Conservation (phyloP, 2,797 vertebrate genomes). For the Rhinogobio ventralis region DNA sequence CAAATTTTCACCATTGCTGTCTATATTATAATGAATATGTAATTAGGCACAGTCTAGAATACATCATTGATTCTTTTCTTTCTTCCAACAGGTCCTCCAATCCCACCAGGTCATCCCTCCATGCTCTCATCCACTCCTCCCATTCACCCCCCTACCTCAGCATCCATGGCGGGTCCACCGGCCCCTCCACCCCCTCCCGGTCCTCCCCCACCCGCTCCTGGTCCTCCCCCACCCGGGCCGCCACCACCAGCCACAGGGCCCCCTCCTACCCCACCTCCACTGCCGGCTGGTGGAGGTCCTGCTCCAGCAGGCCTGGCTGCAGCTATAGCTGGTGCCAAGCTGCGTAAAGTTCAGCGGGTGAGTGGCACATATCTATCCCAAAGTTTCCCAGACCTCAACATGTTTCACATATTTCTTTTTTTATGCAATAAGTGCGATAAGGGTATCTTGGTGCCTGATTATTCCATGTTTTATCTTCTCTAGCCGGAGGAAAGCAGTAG, state of each 20-base stretch:
- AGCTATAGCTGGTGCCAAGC: conserved; percentile 96
- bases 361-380: conserved; percentile 63
- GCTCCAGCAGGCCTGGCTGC: conserved; percentile 90
- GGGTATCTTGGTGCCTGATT: conserved; percentile 3
- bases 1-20: conserved; percentile 1
- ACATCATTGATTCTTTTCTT: conserved; percentile 8
- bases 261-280: conserved; percentile 82
- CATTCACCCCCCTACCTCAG: conserved; percentile 74
- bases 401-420: conserved; percentile 16
- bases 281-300: conserved; percentile 84
- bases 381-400: neutral
- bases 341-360: conserved; percentile 95
- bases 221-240: conserved; percentile 80
- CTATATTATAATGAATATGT: neutral
- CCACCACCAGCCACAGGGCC: conserved; percentile 71
- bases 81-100: conserved; percentile 82
- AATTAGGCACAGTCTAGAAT: neutral
- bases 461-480: conserved; percentile 50
- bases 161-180: conserved; percentile 84
- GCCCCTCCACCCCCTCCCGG: conserved; percentile 85
- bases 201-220: conserved; percentile 69
- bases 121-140: conserved; percentile 74
- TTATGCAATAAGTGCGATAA: neutral
- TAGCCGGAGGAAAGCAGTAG: conserved; percentile 94
- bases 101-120: conserved; percentile 89